Evolutionary conservation across 2,113 vertebrate genomes (phyloP).

Genomic region (Syngnathus floridae): DNA sequence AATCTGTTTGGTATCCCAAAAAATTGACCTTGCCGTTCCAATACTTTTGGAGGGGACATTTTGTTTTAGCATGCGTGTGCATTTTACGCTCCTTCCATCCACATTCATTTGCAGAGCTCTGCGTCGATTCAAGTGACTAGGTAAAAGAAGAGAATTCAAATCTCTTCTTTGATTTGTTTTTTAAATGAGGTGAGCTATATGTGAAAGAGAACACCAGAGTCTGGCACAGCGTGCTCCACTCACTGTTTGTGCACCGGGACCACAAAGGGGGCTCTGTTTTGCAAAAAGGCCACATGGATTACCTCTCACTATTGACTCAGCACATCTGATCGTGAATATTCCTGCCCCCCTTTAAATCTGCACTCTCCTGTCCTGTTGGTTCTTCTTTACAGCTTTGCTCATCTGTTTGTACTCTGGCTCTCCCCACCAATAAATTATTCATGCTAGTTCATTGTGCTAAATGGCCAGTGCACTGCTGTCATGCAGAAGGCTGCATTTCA

Average conservation of each 20-base stretch:
- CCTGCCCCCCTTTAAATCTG: constrained; percentile 24
- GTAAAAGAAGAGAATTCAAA: neutral
- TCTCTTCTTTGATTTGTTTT: neutral
- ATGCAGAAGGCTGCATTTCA: constrained; percentile 62
- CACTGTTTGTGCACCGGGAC: constrained; percentile 42
- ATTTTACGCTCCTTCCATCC: neutral
- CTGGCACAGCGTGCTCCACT: constrained; percentile 49
- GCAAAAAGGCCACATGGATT: constrained; percentile 9
- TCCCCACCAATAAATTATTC: constrained; percentile 60
- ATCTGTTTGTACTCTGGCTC: constrained; percentile 18
- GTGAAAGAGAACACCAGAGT: constrained; percentile 37
- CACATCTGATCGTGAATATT: constrained; percentile 49
- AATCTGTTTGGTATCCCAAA: neutral
- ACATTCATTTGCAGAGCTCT: neutral
- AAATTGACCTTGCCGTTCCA: too few relatives aligned
- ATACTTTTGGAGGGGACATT: too few relatives aligned
- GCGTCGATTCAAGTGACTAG: neutral
- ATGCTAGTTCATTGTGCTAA: constrained; percentile 56
- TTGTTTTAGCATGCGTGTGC: neutral
- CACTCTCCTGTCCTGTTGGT: constrained; percentile 19
- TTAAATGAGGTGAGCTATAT: neutral
- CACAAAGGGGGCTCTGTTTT: constrained; percentile 60
- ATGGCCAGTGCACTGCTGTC: constrained; percentile 45
- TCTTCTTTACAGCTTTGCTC: constrained; percentile 10
- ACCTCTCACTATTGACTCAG: constrained; percentile 55